phyloP scores from a whole-genome alignment of 2,888 invertebrate species.

The Agriopis marginaria region DNA sequence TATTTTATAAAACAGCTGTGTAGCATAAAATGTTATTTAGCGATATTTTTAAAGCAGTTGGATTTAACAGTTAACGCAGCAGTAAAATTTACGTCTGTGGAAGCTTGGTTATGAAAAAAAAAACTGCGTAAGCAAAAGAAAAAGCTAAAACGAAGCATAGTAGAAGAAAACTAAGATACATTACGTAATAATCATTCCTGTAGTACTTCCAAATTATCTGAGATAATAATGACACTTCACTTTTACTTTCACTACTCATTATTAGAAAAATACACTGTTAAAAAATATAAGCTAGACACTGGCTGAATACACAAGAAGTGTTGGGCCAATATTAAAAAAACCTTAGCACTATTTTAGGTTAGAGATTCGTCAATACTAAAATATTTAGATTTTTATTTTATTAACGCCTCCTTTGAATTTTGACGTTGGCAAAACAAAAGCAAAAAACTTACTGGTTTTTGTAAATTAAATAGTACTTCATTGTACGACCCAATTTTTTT shows the following conservation, averaged over 20 bases:
- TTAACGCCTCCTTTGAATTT: background rate
- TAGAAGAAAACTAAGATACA: slow-evolving; percentile 27
- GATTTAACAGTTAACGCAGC: too few relatives aligned
- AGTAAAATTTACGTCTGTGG: too few relatives aligned
- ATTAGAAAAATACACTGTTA: background rate
- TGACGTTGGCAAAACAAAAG: background rate
- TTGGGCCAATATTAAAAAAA: background rate
- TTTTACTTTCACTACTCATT: slow-evolving; percentile 63
- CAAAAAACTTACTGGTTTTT: slow-evolving; percentile 71
- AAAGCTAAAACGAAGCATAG: background rate
- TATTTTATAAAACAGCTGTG: too few relatives aligned
- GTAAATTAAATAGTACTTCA: slow-evolving; percentile 76
- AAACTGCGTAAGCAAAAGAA: background rate
- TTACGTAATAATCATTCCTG: slow-evolving; percentile 61
- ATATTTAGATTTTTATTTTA: background rate
- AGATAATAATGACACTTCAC: slow-evolving; percentile 60
- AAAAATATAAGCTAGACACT: background rate
- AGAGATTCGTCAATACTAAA: background rate
- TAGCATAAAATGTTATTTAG: too few relatives aligned
- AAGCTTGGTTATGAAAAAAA: too few relatives aligned
- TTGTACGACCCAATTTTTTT: slow-evolving; percentile 55
- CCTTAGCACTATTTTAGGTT: background rate
- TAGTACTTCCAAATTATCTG: slow-evolving; percentile 66
- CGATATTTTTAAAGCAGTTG: too few relatives aligned
- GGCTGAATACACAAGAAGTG: background rate